Percentiles rank a stretch among this genome's conserved stretches.
Conservation (phyloP, 2,888 invertebrate genomes). For the Miltochrista miniata region DNA sequence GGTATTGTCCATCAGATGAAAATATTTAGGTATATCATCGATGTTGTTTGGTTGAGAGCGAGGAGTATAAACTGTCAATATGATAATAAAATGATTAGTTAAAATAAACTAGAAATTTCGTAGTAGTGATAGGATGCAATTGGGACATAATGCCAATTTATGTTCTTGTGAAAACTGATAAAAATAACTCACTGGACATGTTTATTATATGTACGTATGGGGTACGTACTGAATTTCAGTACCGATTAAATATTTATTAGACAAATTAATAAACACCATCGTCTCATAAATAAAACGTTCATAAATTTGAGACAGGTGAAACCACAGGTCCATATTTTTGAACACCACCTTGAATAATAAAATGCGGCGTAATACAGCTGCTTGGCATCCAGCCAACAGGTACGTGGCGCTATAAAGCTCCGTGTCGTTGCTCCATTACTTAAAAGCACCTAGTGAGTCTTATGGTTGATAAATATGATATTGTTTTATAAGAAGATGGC, state of each 20-base stretch:
- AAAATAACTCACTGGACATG: too few species aligned
- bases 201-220: neutral
- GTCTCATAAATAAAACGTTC: neutral
- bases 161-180: too few species aligned
- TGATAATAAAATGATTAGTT: too few species aligned
- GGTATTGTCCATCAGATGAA: too few species aligned
- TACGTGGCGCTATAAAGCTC: neutral
- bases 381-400: slow-evolving; percentile 26
- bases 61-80: neutral
- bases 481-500: too few species aligned
- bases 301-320: slow-evolving; percentile 1
- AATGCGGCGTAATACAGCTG: slow-evolving; percentile 18
- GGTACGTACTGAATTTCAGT: neutral
- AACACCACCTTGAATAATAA: slow-evolving; percentile 27
- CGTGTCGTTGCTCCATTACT: slow-evolving; percentile 1
- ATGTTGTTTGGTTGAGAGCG: neutral
- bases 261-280: neutral
- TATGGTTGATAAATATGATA: neutral
- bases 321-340: slow-evolving; percentile 6
- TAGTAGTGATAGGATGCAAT: too few species aligned
- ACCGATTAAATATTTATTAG: neutral
- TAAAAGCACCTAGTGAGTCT: neutral
- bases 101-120: too few species aligned
- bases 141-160: too few species aligned
- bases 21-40: too few species aligned